Conservation (phyloP, 2,113 vertebrate species). For the Urocolius indicus region DNA sequence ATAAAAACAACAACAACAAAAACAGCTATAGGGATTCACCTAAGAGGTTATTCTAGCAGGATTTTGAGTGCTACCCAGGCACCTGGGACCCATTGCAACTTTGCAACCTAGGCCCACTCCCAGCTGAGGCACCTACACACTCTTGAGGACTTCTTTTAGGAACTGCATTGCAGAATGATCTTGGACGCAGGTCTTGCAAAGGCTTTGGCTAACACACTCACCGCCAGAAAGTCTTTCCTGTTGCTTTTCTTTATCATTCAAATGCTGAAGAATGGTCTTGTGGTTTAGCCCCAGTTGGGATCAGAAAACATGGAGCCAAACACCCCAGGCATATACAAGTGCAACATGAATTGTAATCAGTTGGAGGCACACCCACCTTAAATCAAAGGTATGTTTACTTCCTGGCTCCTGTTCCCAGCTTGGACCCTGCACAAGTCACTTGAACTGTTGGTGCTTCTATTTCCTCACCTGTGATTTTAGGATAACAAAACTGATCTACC, state of each 20-base stretch:
- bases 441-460: background rate
- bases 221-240: slow-evolving; percentile 31
- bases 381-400: slow-evolving; percentile 53
- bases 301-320: slow-evolving; percentile 43
- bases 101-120: background rate
- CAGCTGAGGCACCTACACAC: background rate
- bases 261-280: slow-evolving; percentile 50
- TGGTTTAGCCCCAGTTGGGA: background rate
- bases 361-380: slow-evolving; percentile 31
- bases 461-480: slow-evolving; percentile 26
- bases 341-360: background rate
- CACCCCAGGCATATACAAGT: slow-evolving; percentile 35
- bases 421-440: background rate
- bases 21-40: background rate
- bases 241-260: slow-evolving; percentile 56
- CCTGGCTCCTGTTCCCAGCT: slow-evolving; percentile 53
- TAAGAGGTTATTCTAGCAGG: background rate
- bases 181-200: background rate
- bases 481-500: background rate
- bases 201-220: slow-evolving; percentile 50
- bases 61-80: background rate
- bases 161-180: background rate
- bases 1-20: accelerated
- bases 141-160: slow-evolving; percentile 9
- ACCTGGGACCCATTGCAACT: background rate